phyloP scores from a whole-genome alignment of 2,113 vertebrate species.

The Erpornis zantholeuca region DNA sequence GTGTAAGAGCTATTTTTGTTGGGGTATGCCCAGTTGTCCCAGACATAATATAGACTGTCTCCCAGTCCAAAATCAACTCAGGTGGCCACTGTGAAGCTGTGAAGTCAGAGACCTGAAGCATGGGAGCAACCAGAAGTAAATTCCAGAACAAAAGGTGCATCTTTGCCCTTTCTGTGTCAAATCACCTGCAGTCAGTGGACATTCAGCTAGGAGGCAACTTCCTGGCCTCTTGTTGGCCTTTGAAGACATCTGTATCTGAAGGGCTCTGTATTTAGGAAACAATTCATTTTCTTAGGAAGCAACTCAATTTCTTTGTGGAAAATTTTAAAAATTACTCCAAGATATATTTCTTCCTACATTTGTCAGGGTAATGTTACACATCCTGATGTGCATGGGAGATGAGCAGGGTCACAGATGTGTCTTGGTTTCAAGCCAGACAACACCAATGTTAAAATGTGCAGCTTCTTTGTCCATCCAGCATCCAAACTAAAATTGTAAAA shows the following conservation, averaged over 20 bases:
- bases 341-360: conserved; percentile 15
- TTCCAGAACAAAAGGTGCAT: conserved; percentile 23
- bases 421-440: neutral
- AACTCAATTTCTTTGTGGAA: neutral
- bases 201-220: neutral
- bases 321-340: neutral
- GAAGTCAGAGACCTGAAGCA: conserved; percentile 9
- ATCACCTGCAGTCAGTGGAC: neutral
- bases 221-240: neutral
- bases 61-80: conserved; percentile 60
- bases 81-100: conserved; percentile 45
- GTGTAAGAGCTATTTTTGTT: conserved; percentile 59
- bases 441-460: neutral
- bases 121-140: neutral
- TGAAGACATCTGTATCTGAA: neutral
- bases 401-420: neutral
- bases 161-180: neutral
- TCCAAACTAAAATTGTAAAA: neutral
- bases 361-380: conserved; percentile 6
- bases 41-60: conserved; percentile 68
- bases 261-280: neutral
- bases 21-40: conserved; percentile 65
- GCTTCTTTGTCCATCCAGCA: neutral
- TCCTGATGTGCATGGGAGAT: conserved; percentile 14
- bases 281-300: neutral